Evolutionary conservation across 2,888 invertebrate genomes (phyloP), one percentile per base, ranked within the genome.

Genomic region (Tipula unca): DNA sequence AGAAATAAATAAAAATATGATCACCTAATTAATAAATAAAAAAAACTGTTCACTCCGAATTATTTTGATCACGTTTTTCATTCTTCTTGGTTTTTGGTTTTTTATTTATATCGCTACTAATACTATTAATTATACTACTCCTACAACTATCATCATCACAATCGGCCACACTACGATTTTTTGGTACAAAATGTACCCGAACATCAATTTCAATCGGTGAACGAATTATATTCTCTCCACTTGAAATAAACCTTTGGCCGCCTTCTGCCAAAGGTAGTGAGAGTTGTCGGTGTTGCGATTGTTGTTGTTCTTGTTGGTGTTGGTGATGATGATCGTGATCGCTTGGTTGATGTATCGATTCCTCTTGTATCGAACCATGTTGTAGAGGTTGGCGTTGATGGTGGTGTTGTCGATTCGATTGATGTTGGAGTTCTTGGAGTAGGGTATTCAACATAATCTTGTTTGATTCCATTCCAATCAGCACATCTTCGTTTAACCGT

Each of bases 141-240:
- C 10, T 69, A 69, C 69, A 69, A 69, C 69, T 69, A 69, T 69
- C 69, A 25, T 69, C 69, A 69, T 69, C 69, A 69, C 69, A 69
- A 69, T 69, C 69, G 20, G 69, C 69, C 20, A 69, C 25, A 69
- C 69, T 69, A 6, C 69, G 69, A 69, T 69, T 69, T 69, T 69
- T 87, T 87, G 95, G 94, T 90, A 95, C 93, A 90, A 95, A 92
- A 90, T 95, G 94, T 87, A 95, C 94, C 90, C 94, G 95, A 89
- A 95, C 94, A 90, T 95, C 95, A 91, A 95, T 94, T 92, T 95
- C 95, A 88, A 95, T 94, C 85, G 95, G 95, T 91, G 82, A 84
- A 36, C 25, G 36, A 85, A 39, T 85, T 29, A 25, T 39, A 39
- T 39, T 88, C 88, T 86, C 88, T 88, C 86, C 87, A 86, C 83